Evolutionary conservation across 2,888 invertebrate species (phyloP), one percentile per base, ranked within the genome.

Genomic region (Tribolium freemani): DNA sequence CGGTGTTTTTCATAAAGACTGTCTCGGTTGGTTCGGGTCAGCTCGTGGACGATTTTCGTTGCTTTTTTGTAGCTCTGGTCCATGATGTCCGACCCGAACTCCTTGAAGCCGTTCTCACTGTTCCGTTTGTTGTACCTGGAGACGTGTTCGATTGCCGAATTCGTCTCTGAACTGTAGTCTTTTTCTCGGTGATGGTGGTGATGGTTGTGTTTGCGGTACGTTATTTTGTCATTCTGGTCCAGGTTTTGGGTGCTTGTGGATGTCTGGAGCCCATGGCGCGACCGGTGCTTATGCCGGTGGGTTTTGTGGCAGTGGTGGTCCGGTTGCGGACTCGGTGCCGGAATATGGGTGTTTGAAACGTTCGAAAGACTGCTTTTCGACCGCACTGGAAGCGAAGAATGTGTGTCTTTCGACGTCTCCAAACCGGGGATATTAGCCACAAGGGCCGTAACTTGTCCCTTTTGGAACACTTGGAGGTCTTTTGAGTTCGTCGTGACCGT

Each of bases 371-470:
- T 86, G 70, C 86, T 86, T 75, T 79, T 86, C n/a, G 90, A 90
- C 77, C 90, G 83, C 77, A 89, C 84, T 82, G 89, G 75, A 79
- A 85, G 77, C 1, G 87, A 86, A 1, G 81, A 81, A 63, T 83
- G 81, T 1, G 76, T 77, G 56, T 86, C 85, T 75, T 84, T 84
- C 46, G 83, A 83, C 0, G 87, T 83, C 71, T 90, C 90, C 8
- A 91, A 83, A 2, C 90, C 90, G 0, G 91, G 90, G 38, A 91
- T 84, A 80, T 90, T 90, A 0, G 90, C 91, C 0, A 94, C 91
- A 13, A 94, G 86, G 0, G 94, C 91, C 0, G 93, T 94, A 21
- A 94, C 92, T 81, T 94, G 94, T 0, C 94, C 94, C 80, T 94
- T 92, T 84, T 94, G 94, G 83, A 93, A 94, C 54, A 94, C 91